phyloP scores from a whole-genome alignment of 1,140 invertebrate species.

The Papilio dardanus region DNA sequence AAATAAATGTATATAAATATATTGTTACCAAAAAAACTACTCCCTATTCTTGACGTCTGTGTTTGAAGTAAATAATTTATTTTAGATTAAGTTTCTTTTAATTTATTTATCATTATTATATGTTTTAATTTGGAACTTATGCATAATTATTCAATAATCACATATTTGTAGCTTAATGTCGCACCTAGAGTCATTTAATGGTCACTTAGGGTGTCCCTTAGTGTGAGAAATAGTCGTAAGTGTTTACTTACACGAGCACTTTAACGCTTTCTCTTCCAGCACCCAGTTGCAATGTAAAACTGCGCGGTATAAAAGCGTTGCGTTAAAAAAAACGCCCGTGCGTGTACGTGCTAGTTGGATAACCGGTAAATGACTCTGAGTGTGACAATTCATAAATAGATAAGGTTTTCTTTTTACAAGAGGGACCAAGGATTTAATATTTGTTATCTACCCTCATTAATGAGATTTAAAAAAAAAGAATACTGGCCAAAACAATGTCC shows the following conservation, averaged over 20 bases:
- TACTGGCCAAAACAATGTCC: no score
- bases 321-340: no score
- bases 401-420: background rate
- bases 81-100: constrained; percentile 57
- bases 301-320: no score
- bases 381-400: background rate
- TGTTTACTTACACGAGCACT: no score
- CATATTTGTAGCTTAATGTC: no score
- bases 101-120: constrained; percentile 23
- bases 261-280: no score
- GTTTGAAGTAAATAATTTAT: constrained; percentile 66
- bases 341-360: no score
- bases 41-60: constrained; percentile 46
- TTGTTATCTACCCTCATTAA: background rate
- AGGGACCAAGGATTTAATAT: background rate
- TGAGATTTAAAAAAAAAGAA: no score
- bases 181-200: no score
- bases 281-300: no score
- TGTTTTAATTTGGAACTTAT: constrained; percentile 2
- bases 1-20: constrained; percentile 6
- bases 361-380: background rate
- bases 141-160: background rate
- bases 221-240: no score
- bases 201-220: no score
- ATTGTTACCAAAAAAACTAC: constrained; percentile 45